Base-by-base conservation (phyloP, 2,113 vertebrate species). In the Rallus limicola region DNA sequence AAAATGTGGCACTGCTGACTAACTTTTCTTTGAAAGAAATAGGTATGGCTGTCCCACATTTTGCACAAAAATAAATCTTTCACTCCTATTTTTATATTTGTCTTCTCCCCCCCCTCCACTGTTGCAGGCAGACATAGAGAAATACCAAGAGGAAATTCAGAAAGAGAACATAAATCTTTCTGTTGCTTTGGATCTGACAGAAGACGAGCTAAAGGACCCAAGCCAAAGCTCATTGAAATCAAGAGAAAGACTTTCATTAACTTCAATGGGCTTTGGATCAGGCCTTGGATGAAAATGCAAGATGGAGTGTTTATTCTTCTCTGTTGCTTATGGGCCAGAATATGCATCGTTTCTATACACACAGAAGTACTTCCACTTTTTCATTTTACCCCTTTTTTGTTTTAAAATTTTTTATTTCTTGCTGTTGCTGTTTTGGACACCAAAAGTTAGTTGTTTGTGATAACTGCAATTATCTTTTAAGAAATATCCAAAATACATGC, bases 181-280 rank as follows among this genome's bases (percentile, higher is more conserved):
- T 94, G 69, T 52, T 94, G 76, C 86, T 91, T 72, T 96, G 63
- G 26, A 76, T 76, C 36, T 96, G 78, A 88, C 68, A 86, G 59
- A 75, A 80, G 26, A 84, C 34, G 50, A 71, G 75, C 72, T 91
- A 63, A 91, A 72, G 76, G 58, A 88, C 29, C 44, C 52, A 65
- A 86, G 59, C 55, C 77, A 87, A 80, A 93, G 31, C 34, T 65
- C 72, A 56, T 8, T 88, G 83, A 96, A 92, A 81, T 70, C 0
- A 6, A 29, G 53, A 91, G 58, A 71, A 94, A 76, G 65, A 77
- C 14, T 86, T 60, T 33, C 52, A 28, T 89, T 84, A 82, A 62
- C 31, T 82, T 95, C 59, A 62, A 0, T 75, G 63, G 76, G 67
- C 46, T 80, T 93, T 88, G 42, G 50, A 53, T 65, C n/a, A 24